phyloP scores from a whole-genome alignment of 2,888 invertebrate genomes.

The Pyrrhosoma nymphula region DNA sequence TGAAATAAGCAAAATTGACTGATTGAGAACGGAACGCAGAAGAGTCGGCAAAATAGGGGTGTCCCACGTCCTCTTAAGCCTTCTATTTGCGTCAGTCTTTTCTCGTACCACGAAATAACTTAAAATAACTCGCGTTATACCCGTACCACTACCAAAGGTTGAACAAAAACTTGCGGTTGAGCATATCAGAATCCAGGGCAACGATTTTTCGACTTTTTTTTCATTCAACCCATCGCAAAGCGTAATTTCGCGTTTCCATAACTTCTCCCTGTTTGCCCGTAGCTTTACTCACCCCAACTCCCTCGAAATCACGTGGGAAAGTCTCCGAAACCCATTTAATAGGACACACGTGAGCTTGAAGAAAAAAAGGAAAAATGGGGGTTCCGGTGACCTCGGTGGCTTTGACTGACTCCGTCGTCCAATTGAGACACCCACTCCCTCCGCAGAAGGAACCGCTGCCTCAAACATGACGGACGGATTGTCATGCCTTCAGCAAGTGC shows the following conservation, averaged over 20 bases:
- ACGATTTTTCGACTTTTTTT: too few relatives aligned
- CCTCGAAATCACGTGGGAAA: background rate
- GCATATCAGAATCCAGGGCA: too few relatives aligned
- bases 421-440: background rate
- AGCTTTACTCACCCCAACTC: background rate
- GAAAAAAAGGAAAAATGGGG: background rate
- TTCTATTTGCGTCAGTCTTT: too few relatives aligned
- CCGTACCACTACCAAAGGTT: too few relatives aligned
- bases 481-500: background rate
- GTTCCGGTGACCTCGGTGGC: background rate
- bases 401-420: background rate
- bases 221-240: background rate
- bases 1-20: too few relatives aligned
- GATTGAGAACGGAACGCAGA: too few relatives aligned
- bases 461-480: background rate
- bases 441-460: background rate
- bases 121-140: too few relatives aligned
- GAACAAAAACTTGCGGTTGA: too few relatives aligned
- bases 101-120: too few relatives aligned
- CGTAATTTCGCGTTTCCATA: background rate
- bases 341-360: background rate
- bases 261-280: background rate
- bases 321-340: background rate
- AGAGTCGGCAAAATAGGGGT: too few relatives aligned
- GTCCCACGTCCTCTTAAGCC: too few relatives aligned